Evolutionary conservation across 2,113 vertebrate species (phyloP).

Genomic region (Myotis davidii): DNA sequence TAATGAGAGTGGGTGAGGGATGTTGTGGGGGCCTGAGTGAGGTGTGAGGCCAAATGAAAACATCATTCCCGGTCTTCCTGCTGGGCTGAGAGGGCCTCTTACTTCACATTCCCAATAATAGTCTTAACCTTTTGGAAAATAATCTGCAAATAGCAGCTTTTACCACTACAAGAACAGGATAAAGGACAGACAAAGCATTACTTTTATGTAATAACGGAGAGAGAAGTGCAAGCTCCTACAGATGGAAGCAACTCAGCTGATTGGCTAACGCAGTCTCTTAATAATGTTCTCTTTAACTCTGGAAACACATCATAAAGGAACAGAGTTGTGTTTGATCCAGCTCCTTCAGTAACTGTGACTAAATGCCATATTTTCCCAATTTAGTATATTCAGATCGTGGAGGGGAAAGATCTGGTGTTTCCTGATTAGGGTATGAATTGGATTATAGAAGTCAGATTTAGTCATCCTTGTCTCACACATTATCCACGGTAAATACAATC

Average conservation of each 20-base stretch:
- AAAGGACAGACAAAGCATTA: background rate
- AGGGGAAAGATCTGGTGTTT: slow-evolving; percentile 29
- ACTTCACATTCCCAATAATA: slow-evolving; percentile 34
- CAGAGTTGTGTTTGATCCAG: background rate
- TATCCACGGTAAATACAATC: background rate
- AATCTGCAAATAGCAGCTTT: slow-evolving; percentile 48
- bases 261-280: background rate
- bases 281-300: background rate
- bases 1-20: slow-evolving; percentile 46
- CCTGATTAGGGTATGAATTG: slow-evolving; percentile 38
- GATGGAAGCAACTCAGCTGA: background rate
- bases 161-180: slow-evolving; percentile 22
- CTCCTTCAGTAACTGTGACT: slow-evolving; percentile 50
- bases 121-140: slow-evolving; percentile 46
- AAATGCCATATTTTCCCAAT: slow-evolving; percentile 50
- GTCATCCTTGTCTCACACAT: background rate
- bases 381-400: background rate
- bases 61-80: slow-evolving; percentile 8
- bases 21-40: slow-evolving; percentile 57
- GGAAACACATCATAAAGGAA: background rate
- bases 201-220: background rate
- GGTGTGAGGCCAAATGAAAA: slow-evolving; percentile 50
- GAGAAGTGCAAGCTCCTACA: background rate
- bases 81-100: slow-evolving; percentile 28
- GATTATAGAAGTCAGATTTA: slow-evolving; percentile 30